phyloP scores from a whole-genome alignment of 1,140 invertebrate species.

The Heliothis subflexa region DNA sequence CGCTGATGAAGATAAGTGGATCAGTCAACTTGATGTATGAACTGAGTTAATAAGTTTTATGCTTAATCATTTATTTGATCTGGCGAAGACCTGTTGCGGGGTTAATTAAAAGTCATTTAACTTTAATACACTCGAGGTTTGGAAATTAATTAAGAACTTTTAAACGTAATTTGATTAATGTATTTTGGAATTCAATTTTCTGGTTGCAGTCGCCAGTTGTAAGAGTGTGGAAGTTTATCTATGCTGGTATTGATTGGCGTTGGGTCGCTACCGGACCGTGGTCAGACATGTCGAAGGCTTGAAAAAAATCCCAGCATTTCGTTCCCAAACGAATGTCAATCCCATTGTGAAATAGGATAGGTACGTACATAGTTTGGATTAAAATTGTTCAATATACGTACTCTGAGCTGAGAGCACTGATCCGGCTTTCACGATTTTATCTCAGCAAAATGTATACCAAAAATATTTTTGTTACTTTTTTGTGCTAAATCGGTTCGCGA shows the following conservation, averaged over 20 bases:
- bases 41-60: constrained; percentile 8
- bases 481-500: constrained; percentile 20
- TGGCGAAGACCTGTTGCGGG: not conserved
- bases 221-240: not conserved
- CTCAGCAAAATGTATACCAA: constrained; percentile 12
- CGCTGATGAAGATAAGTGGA: constrained; percentile 29
- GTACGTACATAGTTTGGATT: constrained; percentile 28
- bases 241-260: constrained; percentile 19
- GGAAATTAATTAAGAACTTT: not conserved
- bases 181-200: too few species aligned
- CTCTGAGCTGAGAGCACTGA: constrained; percentile 4
- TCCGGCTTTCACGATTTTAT: constrained; percentile 25
- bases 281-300: not conserved
- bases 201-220: not conserved
- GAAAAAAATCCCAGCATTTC: constrained; percentile 10
- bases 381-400: constrained; percentile 21
- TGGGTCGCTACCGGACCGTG: not conserved
- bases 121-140: not conserved
- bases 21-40: constrained; percentile 18
- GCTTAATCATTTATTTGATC: constrained; percentile 3
- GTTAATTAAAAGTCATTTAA: not conserved
- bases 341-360: constrained; percentile 25
- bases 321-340: constrained; percentile 33
- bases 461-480: constrained; percentile 38
- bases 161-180: not conserved